Evolutionary conservation across 2,888 invertebrate genomes (phyloP).

Genomic region (Odontocolon sp.): DNA sequence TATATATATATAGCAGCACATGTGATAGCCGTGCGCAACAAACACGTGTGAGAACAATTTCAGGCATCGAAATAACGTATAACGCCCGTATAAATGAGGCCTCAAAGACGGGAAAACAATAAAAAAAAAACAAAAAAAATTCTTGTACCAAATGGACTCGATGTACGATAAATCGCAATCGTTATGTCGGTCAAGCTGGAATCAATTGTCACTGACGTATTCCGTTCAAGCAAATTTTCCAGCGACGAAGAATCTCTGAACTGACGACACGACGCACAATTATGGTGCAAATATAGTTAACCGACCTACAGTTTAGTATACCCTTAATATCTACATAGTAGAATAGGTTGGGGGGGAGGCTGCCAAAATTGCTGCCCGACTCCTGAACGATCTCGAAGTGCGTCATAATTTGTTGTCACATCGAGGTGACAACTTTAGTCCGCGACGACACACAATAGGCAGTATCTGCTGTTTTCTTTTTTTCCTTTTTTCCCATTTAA

Average conservation of each 20-base stretch:
- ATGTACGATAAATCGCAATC: not conserved
- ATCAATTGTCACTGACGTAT: not conserved
- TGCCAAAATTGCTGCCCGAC: slow-evolving; percentile 39
- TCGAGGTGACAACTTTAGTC: slow-evolving; percentile 29
- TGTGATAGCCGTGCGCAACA: no score
- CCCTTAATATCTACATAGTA: slow-evolving; percentile 19
- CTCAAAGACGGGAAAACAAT: slow-evolving; percentile 9
- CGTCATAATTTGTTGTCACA: slow-evolving; percentile 16
- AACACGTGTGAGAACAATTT: not conserved
- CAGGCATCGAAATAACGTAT: not conserved
- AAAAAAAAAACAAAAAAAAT: slow-evolving; percentile 1
- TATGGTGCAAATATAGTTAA: slow-evolving; percentile 15
- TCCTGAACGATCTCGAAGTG: slow-evolving; percentile 48
- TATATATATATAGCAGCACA: no score
- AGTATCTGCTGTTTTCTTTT: slow-evolving; percentile 48
- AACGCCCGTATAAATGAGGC: not conserved
- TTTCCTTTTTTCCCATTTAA: slow-evolving; percentile 27
- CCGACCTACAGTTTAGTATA: slow-evolving; percentile 20
- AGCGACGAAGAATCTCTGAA: not conserved
- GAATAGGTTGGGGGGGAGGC: slow-evolving; percentile 11
- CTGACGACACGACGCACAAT: not conserved
- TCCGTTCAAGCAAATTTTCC: not conserved
- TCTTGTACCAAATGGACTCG: not conserved
- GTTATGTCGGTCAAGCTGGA: not conserved
- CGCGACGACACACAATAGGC: slow-evolving; percentile 54